Evolutionary conservation across 2,888 invertebrate genomes (phyloP), one percentile per base, ranked within the genome.

Genomic region (Heliconius cydno): DNA sequence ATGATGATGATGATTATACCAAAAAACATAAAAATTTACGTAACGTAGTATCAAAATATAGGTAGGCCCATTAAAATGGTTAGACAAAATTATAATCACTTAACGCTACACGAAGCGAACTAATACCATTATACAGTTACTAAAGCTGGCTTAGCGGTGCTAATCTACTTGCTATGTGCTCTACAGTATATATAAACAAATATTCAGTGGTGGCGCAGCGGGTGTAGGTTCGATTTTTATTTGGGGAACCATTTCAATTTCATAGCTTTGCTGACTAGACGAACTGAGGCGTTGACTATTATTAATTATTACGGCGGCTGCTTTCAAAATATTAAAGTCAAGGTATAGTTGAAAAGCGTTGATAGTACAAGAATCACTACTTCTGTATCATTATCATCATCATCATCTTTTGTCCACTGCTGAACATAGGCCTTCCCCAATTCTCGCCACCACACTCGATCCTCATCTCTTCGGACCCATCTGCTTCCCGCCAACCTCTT

Each of bases 71-170:
- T 57, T 34, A 34, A 34, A 68, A 57, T 34, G 9, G 25, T 28
- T 73, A 57, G 34, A 57, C 57, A 52, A 57, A 72, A 63, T n/a
- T n/a, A 38, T 41, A 63, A 74, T 65, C 71, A 60, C 71, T 77
- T 60, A 77, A 71, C 70, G 63, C 60, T 77, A 41, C 70, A 9
- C 13, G 46, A 65, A 65, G 79, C 76, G 71, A 65, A 79, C 79
- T 79, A 79, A 79, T 75, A 65, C 79, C 60, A 79, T 79, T 77
- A 77, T 65, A 5, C 74, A 65, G 41, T 74, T 74, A 74, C 63
- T 74, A 74, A 74, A 41, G 22, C 63, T 34, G 41, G 74, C 34
- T 74, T 63, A 74, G 74, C 74, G 34, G 74, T 74, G 63, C 25
- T 75, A 75, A 75, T 75, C 60, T 65, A 28, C 74, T 65, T 75